Base-by-base conservation (phyloP, 35 echinoderm and acorn worm species). In the Patiria miniata region DNA sequence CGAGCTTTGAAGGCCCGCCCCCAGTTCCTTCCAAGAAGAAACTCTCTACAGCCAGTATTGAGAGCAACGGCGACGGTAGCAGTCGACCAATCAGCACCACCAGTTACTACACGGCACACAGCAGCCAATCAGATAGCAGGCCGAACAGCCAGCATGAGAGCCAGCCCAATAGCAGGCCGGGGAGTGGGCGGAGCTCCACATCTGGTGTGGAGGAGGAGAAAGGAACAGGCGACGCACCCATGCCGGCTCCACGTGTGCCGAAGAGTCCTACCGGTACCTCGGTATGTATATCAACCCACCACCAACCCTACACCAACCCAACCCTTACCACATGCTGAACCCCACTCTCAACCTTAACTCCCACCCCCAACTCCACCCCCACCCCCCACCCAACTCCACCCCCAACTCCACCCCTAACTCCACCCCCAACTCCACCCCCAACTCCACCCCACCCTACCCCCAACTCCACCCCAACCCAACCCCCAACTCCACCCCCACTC, bases 21-120 rank as follows among this genome's bases (percentile, higher is more conserved):
- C 78, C 85, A 89, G 92, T 89, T 77, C 81, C 92, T 39, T 23
- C 54, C 16, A 94, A 94, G 87, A 94, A 86, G 58, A 78, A 79
- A 39, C 42, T 34, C 29, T 59, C 85, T 19, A 79, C 59, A 42
- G 59, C 84, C 44, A 95, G 78, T 77, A 39, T 79, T 77, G 37
- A 73, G 15, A 50, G 77, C 38, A 92, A 92, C 39, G 36, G 76
- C 8, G 51, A 47, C 40, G 77, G 18, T 10, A 82, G 58, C 29
- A 82, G 87, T 32, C 42, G 87, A 36, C 87, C 87, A 1, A 52
- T 39, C 22, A 83, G 79, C 26, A 36, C 80, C 29, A 56, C 87
- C 37, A 89, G 87, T 57, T 81, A 47, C 79, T 58, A 89, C 56
- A 51, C 36, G 7, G 68, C 61, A 17, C 40, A 82, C 28, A 82